These are phyloP conservation scores for Drosophila bocki DNA, from an alignment of 1,140 invertebrate genomes.

Conservation along the genomic window DNA sequence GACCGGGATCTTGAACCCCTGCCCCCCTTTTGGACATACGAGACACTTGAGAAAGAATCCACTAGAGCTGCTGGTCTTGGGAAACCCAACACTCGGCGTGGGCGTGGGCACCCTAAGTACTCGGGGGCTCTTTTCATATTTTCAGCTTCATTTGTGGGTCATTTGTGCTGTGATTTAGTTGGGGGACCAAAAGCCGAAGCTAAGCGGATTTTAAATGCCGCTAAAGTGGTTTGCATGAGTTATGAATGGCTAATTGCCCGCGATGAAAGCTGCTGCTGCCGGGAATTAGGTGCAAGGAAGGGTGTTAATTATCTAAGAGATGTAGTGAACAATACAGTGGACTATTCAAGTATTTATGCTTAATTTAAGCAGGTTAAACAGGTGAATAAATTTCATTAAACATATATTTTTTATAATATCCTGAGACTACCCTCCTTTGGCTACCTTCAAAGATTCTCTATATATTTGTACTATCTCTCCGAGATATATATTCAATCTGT, in stretches of 20 bases:
- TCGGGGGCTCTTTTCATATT: constrained; percentile 20
- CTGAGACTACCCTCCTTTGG: neutral
- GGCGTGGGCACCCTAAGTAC: constrained; percentile 24
- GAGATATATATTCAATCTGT: constrained; percentile 53
- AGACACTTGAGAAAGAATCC: constrained; percentile 77
- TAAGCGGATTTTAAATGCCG: constrained; percentile 65
- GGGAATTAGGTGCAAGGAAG: constrained; percentile 2
- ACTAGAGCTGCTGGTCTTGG: constrained; percentile 31
- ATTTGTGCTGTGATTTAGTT: constrained; percentile 63
- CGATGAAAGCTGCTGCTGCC: constrained; percentile 22
- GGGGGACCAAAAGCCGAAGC: constrained; percentile 39
- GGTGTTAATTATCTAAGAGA: neutral
- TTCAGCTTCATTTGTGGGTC: constrained; percentile 61
- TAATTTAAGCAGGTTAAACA: neutral
- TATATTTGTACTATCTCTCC: neutral
- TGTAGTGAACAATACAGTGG: neutral
- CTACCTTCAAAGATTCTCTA: neutral
- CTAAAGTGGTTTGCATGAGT: constrained; percentile 38
- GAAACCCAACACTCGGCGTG: constrained; percentile 55
- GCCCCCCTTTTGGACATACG: constrained; percentile 51
- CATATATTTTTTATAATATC: no score
- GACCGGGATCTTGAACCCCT: constrained; percentile 3
- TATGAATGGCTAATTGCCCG: constrained; percentile 41
- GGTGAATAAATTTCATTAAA: neutral
- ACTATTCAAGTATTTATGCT: neutral